Base-by-base conservation (phyloP, 2,113 vertebrate species). In the Polypterus senegalus region DNA sequence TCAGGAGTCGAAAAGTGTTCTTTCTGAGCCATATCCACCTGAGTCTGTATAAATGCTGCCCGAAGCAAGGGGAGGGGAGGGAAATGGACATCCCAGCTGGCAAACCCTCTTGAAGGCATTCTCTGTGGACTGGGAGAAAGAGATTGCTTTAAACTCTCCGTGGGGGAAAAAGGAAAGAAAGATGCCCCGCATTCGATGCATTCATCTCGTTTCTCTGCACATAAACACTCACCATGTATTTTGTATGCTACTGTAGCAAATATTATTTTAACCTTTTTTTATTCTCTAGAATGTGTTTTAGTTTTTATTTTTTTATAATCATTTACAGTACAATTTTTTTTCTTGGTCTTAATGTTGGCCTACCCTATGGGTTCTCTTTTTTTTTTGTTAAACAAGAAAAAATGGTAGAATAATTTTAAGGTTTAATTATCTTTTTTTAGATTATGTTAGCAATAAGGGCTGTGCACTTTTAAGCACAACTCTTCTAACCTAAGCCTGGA, bases 21-120 rank as follows among this genome's bases (percentile, higher is more conserved):
- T 81, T 79, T 86, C 83, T 83, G 88, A 92, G 88, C 84, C 86
- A 88, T 78, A 85, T 74, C 76, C 65, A 75, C 81, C 80, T 78
- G 78, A 76, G 81, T 81, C 83, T 81, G 76, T 78, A 78, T 76
- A 67, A 69, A 66, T 63, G 72, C 79, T 75, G 75, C 75, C 66
- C 70, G 65, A 73, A 75, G 63, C 60, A 57, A 43, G 45, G 27
- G 52, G 59, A 57, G 81, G 81, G 77, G 78, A 77, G 76, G 80
- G 76, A 71, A 54, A 72, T 61, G 69, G 64, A 69, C 69, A 78
- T 49, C 48, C 52, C 10, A 53, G 54, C 60, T 48, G 46, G 60
- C 60, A 56, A n/a, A 55, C 75, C 43, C 59, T 58, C 74, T 27
- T 27, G 73, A 74, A 74, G 73, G 73, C 69, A 68, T 75, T 69